Conservation (phyloP, 1,140 invertebrate genomes). For the Heliconius congener region DNA sequence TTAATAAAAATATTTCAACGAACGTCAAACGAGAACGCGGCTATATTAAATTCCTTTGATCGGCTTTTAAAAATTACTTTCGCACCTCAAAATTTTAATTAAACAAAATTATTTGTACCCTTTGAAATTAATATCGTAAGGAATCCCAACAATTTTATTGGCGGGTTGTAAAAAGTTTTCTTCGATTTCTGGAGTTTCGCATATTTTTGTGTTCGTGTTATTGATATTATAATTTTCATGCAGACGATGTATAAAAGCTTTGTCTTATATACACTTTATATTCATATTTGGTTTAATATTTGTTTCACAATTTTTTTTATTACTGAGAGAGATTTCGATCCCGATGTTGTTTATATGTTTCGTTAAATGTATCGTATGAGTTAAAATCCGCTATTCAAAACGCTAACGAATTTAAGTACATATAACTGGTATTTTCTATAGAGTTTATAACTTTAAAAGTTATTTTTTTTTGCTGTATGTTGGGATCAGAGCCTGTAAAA, state of each 20-base stretch:
- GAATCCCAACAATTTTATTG: slow-evolving; percentile 49
- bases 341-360: too few relatives aligned
- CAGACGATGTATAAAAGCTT: not conserved
- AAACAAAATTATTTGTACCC: slow-evolving; percentile 46
- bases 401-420: too few relatives aligned
- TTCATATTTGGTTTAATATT: not conserved
- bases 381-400: too few relatives aligned
- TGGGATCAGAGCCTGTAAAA: too few relatives aligned
- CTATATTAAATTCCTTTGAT: slow-evolving; percentile 50
- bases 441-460: too few relatives aligned
- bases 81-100: slow-evolving; percentile 49
- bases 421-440: too few relatives aligned
- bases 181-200: slow-evolving; percentile 15
- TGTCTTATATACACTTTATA: not conserved
- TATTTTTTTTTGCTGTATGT: too few relatives aligned
- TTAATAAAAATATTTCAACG: slow-evolving; percentile 50
- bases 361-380: too few relatives aligned
- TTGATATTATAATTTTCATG: not conserved
- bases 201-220: slow-evolving; percentile 24
- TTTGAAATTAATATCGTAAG: slow-evolving; percentile 44
- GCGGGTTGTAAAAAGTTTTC: slow-evolving; percentile 42
- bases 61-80: slow-evolving; percentile 45
- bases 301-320: too few relatives aligned
- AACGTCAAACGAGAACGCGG: slow-evolving; percentile 33
- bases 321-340: too few relatives aligned